A percentile compares a stretch with the other conserved stretches of the same genome.
These are phyloP conservation scores for Rhadina sibilatrix DNA, from an alignment of 2,113 vertebrate genomes.

Conservation along the genomic window DNA sequence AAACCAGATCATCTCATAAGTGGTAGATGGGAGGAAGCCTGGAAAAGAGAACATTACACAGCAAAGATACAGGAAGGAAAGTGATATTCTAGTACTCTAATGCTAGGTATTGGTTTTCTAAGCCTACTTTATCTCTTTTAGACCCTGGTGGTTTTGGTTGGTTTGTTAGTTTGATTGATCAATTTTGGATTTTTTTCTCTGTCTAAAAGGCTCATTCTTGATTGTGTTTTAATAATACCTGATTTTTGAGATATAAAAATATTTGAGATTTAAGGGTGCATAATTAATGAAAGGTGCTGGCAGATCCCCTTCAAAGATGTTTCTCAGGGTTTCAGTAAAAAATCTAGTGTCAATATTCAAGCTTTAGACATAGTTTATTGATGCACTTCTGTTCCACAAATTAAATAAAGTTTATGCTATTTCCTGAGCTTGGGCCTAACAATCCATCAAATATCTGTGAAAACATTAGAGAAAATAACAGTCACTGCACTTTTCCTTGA, in stretches of 20 bases:
- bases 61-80: neutral
- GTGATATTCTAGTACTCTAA: neutral
- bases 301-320: neutral
- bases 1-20: neutral
- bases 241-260: neutral
- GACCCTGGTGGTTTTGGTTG: accelerated
- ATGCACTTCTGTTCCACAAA: neutral
- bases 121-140: neutral
- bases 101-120: neutral
- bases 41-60: neutral
- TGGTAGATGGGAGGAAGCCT: neutral
- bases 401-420: neutral
- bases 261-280: neutral
- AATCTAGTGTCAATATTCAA: neutral
- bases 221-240: neutral
- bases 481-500: neutral
- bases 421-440: neutral
- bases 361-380: neutral
- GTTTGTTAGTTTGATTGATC: neutral
- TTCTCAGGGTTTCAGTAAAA: neutral
- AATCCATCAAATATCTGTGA: neutral
- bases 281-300: neutral
- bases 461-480: neutral
- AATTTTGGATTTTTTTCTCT: neutral
- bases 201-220: neutral